Evolutionary conservation across 2,888 invertebrate species (phyloP).

Genomic region (Blera fallax): DNA sequence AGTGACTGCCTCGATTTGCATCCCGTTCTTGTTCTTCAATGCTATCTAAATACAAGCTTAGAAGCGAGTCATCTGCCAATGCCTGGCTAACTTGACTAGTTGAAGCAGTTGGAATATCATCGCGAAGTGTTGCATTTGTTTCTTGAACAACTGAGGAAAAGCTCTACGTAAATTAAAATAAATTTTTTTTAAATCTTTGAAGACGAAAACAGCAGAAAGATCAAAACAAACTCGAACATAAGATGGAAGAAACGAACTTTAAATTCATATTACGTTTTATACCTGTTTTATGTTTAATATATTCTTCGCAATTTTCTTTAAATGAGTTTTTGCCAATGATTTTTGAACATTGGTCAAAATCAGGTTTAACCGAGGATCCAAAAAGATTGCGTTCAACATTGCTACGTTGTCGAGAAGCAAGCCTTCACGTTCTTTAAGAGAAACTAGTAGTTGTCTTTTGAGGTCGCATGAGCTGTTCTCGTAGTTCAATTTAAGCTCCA

Average conservation of each 20-base stretch:
- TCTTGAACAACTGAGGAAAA: neutral
- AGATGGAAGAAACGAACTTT: neutral
- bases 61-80: neutral
- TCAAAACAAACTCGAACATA: neutral
- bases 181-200: neutral
- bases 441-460: too few relatives aligned
- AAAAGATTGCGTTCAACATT: constrained; percentile 11
- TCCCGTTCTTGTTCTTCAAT: neutral
- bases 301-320: neutral
- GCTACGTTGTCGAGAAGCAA: neutral
- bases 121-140: neutral
- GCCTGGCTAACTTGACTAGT: neutral
- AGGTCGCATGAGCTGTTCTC: too few relatives aligned
- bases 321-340: neutral
- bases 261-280: neutral
- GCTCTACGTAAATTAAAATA: neutral
- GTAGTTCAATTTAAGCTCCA: too few relatives aligned
- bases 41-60: neutral
- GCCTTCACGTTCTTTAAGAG: too few relatives aligned
- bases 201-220: neutral
- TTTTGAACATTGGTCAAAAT: neutral
- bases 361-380: constrained; percentile 3
- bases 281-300: neutral
- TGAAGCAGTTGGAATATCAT: neutral
- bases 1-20: neutral